Evolutionary conservation across 1,140 invertebrate genomes (phyloP).

Genomic region (Zaprionus capensis): DNA sequence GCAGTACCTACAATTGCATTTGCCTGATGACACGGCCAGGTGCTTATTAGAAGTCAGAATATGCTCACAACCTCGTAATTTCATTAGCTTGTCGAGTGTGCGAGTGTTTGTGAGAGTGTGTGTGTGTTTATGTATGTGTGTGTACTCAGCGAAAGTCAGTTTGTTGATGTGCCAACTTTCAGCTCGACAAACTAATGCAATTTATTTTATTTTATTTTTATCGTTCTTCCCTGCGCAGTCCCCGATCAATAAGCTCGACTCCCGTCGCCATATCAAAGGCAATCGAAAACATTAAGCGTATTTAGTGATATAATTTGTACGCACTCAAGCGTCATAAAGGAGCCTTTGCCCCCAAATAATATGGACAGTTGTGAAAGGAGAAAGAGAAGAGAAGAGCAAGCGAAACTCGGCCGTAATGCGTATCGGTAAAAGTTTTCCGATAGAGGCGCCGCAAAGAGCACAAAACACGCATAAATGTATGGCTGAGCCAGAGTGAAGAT

Average conservation of each 20-base stretch:
- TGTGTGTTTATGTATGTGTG: background rate
- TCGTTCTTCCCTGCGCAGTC: constrained; percentile 30
- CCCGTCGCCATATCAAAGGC: constrained; percentile 63
- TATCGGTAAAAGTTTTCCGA: constrained; percentile 69
- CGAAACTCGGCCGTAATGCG: constrained; percentile 8
- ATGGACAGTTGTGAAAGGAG: background rate
- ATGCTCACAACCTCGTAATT: constrained; percentile 35
- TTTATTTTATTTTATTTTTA: constrained; percentile 72
- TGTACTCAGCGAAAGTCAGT: background rate
- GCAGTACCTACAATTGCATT: constrained; percentile 26
- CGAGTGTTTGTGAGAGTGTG: constrained; percentile 19
- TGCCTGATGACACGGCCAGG: constrained; percentile 33
- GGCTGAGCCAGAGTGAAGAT: background rate
- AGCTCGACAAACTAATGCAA: constrained; percentile 28
- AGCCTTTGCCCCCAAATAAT: background rate
- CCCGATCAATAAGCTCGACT: constrained; percentile 24
- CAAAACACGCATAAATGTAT: constrained; percentile 60
- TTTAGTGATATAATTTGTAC: constrained; percentile 77
- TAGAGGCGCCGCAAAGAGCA: constrained; percentile 29
- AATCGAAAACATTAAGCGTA: constrained; percentile 68
- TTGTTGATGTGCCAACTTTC: constrained; percentile 11
- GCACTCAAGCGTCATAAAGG: constrained; percentile 73
- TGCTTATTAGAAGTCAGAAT: constrained; percentile 25
- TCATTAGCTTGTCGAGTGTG: constrained; percentile 53
- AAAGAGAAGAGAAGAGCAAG: background rate